Evolutionary conservation across 1,140 invertebrate genomes (phyloP), one percentile per base, ranked within the genome.

Genomic region (Saccostrea echinata): DNA sequence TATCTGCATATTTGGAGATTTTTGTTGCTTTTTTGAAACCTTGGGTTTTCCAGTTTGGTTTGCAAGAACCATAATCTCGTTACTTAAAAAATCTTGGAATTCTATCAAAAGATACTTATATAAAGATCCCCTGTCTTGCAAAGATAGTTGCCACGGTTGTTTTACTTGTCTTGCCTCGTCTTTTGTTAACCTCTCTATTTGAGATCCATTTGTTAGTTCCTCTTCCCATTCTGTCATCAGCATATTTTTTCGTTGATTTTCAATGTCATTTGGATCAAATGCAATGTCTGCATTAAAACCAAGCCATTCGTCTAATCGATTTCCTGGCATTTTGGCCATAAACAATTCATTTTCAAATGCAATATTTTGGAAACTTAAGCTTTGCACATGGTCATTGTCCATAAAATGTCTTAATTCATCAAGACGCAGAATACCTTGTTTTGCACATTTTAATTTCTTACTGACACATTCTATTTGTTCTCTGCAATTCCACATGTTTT

Each of bases 351-450:
- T 13, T 30, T 76, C 16, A 4, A 76, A 13, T 16, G 68, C 8
- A 30, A 3, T 33, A 33, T 16, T 11, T 16, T 76, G 12, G 2
- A 83, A 27, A 51, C 18, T 21, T 12, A 83, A 27, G 21, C 18
- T 21, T 12, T 53, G 13, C 12, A 52, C 35, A 83, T 83, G 81
- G 9, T n/a, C n/a, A n/a, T 83, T 35, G 21, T 83, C 81, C 18
- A 83, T 83, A 52, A 83, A 83, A 9, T 9, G 35, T 18, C 89
- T 76, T 16, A 92, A 83, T 43, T 84, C 85, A 33, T 83, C 43
- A 24, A 90, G 90, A 35, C 90, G 87, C 9, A 93, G 43, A 53
- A 93, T 90, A 81, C 90, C 88, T 83, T 86, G 81, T 87, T 88
- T 86, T 30, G 90, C 86, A 8, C 89, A 81, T 85, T 93, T 89